A percentile compares a stretch with the other conserved stretches of the same genome.
These are phyloP conservation scores for Charanyca ferruginea DNA, from an alignment of 2,888 invertebrate genomes.

Conservation along the genomic window DNA sequence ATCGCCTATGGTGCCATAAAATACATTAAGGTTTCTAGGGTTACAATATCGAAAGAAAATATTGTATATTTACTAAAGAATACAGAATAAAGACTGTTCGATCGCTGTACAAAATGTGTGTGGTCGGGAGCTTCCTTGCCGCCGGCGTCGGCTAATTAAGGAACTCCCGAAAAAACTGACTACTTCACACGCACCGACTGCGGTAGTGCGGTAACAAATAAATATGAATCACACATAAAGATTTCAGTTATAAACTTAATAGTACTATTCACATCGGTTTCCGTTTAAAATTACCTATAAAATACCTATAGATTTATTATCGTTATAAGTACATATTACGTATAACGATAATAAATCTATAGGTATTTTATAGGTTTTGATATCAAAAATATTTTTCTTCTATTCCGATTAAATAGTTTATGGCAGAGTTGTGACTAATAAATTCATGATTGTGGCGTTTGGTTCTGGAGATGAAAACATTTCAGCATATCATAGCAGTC, in stretches of 20 bases:
- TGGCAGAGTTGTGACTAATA: too few relatives aligned
- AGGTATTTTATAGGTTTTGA: too few relatives aligned
- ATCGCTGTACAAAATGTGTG: constrained; percentile 74
- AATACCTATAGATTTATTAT: too few relatives aligned
- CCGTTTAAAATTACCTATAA: background rate
- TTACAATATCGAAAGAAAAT: too few relatives aligned
- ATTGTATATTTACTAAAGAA: background rate
- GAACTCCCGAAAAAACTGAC: constrained; percentile 73
- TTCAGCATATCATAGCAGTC: too few relatives aligned
- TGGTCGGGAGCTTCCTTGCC: constrained; percentile 80
- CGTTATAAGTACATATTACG: too few relatives aligned
- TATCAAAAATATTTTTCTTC: too few relatives aligned
- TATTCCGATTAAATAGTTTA: too few relatives aligned
- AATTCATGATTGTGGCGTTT: too few relatives aligned
- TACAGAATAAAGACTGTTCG: constrained; percentile 65
- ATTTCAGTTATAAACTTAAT: background rate
- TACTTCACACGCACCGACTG: constrained; percentile 66
- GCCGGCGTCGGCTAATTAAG: constrained; percentile 77
- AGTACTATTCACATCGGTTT: background rate
- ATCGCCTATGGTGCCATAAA: background rate
- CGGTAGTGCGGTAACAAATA: constrained; percentile 30
- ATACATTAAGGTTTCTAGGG: background rate
- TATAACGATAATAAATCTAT: too few relatives aligned
- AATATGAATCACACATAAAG: constrained; percentile 21
- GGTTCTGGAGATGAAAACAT: too few relatives aligned